Base-by-base conservation (phyloP, 2,797 vertebrate genomes). In the Coilia nasus region DNA sequence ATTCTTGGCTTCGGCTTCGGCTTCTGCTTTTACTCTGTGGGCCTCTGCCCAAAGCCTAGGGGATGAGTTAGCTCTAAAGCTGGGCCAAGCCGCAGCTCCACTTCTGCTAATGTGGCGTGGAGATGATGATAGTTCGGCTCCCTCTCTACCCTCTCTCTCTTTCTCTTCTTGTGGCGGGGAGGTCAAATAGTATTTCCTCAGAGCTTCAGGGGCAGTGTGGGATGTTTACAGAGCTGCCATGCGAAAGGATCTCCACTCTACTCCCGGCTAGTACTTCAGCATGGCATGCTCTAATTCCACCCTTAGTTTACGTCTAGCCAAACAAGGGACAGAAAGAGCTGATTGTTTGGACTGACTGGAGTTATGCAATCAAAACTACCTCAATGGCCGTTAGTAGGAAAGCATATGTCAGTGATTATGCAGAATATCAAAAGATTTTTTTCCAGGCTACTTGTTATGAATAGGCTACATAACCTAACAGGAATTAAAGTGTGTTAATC, bases 111-210 rank as follows among this genome's bases (percentile, higher is more conserved):
- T 94, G 94, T 93, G 91, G 89, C 91, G 91, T 89, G 92, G 87
- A 93, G 93, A 93, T 89, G 89, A 91, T 92, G 92, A 91, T 91
- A 91, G 93, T 92, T 92, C 89, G 91, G 92, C 88, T 89, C n/a
- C 44, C 35, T 78, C 31, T 0, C 59, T 35, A n/a, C n/a, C n/a
- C 17, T 71, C 82, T 46, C 41, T 46, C 78, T 81, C 44, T 62
- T 62, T 71, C 60, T 83, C 41, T 60, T 85, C 46, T 81, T 28
- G 56, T 59, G 54, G 50, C 35, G 46, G 59, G 57, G 35, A 28
- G 35, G 57, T 59, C 84, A 81, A 21, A 81, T 81, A 81, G 25
- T 84, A 67, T 35, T 71, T 71, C 31, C 28, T 28, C 67, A 75
- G 1, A 78, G 31, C 71, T 41, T 19, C 15, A 44, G 35, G 71